Evolutionary conservation across 2,797 vertebrate species (phyloP).

Genomic region (Buceros bicornis): DNA sequence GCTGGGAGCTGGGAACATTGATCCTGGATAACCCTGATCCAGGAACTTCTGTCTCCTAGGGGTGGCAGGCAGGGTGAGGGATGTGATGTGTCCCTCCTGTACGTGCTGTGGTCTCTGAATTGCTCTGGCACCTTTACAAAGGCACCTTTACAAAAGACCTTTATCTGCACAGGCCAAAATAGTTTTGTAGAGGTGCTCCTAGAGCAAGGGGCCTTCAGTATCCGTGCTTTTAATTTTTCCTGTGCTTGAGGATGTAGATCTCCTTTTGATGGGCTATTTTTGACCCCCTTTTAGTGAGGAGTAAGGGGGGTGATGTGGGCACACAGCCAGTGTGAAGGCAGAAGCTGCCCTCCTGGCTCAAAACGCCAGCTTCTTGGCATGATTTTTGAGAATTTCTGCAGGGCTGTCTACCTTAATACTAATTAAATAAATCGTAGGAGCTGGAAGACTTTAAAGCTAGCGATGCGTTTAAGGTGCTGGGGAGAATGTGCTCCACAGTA

Average conservation of each 20-base stretch:
- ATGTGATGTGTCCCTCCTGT: background rate
- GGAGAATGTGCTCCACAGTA: background rate
- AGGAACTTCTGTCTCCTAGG: background rate
- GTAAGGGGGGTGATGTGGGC: background rate
- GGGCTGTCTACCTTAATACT: background rate
- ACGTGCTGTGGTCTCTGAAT: background rate
- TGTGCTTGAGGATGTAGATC: background rate
- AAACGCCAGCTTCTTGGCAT: background rate
- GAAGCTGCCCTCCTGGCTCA: background rate
- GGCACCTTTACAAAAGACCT: background rate
- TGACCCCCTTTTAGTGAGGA: background rate
- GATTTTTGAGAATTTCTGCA: background rate
- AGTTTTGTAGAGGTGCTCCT: background rate
- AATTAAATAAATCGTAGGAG: background rate
- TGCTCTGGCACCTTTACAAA: background rate
- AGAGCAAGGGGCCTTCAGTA: background rate
- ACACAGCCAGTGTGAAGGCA: rapidly evolving
- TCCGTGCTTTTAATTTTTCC: background rate
- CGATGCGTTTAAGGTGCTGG: background rate
- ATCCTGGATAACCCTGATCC: rapidly evolving
- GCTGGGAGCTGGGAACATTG: background rate
- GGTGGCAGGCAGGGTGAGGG: background rate
- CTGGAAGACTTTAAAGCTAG: background rate
- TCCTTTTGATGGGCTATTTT: background rate
- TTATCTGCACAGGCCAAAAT: background rate